Evolutionary conservation across 2,888 invertebrate species (phyloP).

Genomic region (Apodemia mormo): DNA sequence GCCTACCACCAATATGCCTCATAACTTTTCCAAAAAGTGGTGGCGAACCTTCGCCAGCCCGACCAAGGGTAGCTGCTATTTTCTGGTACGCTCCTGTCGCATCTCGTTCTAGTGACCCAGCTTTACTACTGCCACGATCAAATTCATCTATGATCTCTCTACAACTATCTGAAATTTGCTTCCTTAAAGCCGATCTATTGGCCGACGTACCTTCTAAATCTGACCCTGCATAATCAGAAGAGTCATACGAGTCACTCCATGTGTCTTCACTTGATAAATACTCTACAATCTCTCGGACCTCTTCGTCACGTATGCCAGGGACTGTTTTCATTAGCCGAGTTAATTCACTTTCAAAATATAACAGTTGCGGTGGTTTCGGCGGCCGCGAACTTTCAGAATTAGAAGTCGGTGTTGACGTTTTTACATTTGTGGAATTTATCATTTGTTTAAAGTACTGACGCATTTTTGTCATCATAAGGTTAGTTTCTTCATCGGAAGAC

Average conservation of each 20-base stretch:
- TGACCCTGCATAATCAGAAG: constrained; percentile 94
- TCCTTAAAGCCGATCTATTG: constrained; percentile 87
- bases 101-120: constrained; percentile 85
- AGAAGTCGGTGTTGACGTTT: constrained; percentile 78
- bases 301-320: constrained; percentile 94
- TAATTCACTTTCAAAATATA: constrained; percentile 94
- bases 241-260: constrained; percentile 96
- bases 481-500: constrained; percentile 97
- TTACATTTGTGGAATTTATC: constrained; percentile 85
- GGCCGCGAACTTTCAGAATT: constrained; percentile 83
- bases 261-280: constrained; percentile 96
- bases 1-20: constrained; percentile 93
- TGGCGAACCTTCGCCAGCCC: constrained; percentile 87
- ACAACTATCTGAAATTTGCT: constrained; percentile 93
- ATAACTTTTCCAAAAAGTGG: constrained; percentile 94
- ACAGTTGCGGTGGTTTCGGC: constrained; percentile 91
- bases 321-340: constrained; percentile 96
- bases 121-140: constrained; percentile 86
- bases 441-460: constrained; percentile 95
- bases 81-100: constrained; percentile 94
- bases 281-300: constrained; percentile 95
- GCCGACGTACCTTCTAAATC: constrained; percentile 88
- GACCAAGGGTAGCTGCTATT: constrained; percentile 91
- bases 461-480: constrained; percentile 97
- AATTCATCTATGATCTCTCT: constrained; percentile 94